Evolutionary conservation across 2,797 vertebrate genomes (phyloP).

Genomic region (Cheracebus regulus): DNA sequence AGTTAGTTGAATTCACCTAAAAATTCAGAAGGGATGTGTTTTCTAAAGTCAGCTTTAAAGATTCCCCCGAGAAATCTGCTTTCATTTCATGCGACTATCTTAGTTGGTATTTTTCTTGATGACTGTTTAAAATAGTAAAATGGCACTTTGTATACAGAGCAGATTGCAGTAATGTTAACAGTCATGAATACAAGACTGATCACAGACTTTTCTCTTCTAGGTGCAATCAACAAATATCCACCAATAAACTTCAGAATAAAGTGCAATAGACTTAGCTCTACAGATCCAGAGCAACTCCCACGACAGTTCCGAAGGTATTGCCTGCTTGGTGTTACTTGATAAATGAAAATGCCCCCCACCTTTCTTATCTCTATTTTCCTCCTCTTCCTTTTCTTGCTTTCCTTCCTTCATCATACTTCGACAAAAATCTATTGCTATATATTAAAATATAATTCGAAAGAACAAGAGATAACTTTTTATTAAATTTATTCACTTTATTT

Average conservation of each 20-base stretch:
- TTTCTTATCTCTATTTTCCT: background rate
- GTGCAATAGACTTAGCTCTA: slow-evolving; percentile 56
- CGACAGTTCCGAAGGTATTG: slow-evolving; percentile 38
- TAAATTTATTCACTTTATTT: too few species aligned
- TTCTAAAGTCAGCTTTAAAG: background rate
- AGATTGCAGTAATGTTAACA: background rate
- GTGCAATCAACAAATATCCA: slow-evolving; percentile 79
- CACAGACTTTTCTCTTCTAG: slow-evolving; percentile 68
- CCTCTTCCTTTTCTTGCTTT: background rate
- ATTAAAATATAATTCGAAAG: background rate
- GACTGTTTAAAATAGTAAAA: background rate
- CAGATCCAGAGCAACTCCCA: background rate
- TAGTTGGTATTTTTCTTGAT: background rate
- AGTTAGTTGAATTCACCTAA: background rate
- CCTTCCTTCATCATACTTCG: background rate
- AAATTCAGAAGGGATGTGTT: background rate
- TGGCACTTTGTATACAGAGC: background rate
- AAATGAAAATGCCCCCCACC: background rate
- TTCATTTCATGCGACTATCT: background rate
- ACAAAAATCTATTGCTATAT: background rate
- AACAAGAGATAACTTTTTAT: background rate
- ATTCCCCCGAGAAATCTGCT: background rate
- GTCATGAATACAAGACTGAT: background rate
- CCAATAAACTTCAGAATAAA: slow-evolving; percentile 66
- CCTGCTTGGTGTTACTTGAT: background rate